These are phyloP conservation scores for Xylophagus ater DNA, from an alignment of 2,888 invertebrate genomes.

Conservation along the genomic window DNA sequence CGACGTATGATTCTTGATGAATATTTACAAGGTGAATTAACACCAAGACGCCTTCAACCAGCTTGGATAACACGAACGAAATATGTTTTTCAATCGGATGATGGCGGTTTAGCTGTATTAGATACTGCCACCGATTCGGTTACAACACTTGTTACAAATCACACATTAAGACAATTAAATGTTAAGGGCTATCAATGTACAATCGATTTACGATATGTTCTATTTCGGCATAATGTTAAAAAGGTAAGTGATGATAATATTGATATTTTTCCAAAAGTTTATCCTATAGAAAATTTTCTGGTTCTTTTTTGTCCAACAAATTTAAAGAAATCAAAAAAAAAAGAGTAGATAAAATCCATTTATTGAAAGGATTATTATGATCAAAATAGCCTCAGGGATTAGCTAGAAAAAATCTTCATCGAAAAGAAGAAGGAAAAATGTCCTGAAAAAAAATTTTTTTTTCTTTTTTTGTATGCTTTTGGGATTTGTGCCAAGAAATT, in stretches of 20 bases:
- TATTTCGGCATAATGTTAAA: slow-evolving; percentile 82
- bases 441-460: too few relatives aligned
- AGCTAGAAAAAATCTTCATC: too few relatives aligned
- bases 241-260: slow-evolving; percentile 66
- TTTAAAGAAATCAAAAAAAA: too few relatives aligned
- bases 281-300: too few relatives aligned
- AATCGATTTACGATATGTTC: slow-evolving; percentile 72
- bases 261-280: too few relatives aligned
- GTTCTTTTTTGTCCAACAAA: too few relatives aligned
- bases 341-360: too few relatives aligned
- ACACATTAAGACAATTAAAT: slow-evolving; percentile 77
- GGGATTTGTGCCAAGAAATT: too few relatives aligned
- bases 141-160: slow-evolving; percentile 72
- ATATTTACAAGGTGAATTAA: slow-evolving; percentile 67
- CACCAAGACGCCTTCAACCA: slow-evolving; percentile 60
- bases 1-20: slow-evolving; percentile 76
- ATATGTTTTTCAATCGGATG: slow-evolving; percentile 78
- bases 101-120: slow-evolving; percentile 68
- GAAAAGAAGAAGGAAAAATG: too few relatives aligned
- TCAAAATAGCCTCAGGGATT: too few relatives aligned
- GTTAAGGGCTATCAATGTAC: slow-evolving; percentile 81
- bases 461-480: too few relatives aligned
- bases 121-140: slow-evolving; percentile 70
- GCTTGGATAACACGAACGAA: slow-evolving; percentile 73
- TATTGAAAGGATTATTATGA: too few relatives aligned